These are phyloP conservation scores for Brachypteracias leptosomus DNA, from an alignment of 2,113 vertebrate genomes.

Conservation along the genomic window DNA sequence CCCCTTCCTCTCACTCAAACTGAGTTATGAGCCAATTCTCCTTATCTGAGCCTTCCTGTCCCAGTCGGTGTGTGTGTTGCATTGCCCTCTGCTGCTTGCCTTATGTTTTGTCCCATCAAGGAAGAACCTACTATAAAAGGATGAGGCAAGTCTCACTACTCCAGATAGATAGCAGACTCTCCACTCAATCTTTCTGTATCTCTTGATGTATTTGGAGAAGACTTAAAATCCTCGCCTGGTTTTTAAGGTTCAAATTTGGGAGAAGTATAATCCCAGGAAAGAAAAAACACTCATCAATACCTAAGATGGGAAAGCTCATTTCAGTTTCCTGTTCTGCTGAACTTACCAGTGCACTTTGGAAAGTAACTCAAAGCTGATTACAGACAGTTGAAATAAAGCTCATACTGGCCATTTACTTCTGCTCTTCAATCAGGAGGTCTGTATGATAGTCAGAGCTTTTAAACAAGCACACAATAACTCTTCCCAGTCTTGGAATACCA, in stretches of 20 bases:
- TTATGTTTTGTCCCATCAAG: not conserved
- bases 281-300: not conserved
- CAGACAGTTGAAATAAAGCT: not conserved
- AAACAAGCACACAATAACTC: not conserved
- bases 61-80: not conserved
- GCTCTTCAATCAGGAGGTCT: not conserved
- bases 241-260: not conserved
- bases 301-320: not conserved
- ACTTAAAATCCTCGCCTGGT: not conserved
- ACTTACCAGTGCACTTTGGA: not conserved
- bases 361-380: not conserved
- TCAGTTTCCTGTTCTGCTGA: not conserved
- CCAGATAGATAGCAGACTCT: not conserved
- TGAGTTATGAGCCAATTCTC: not conserved
- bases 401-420: not conserved
- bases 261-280: not conserved
- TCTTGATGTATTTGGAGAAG: not conserved
- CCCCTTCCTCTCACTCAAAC: not conserved
- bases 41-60: not conserved
- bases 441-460: not conserved
- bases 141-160: not conserved
- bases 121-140: not conserved
- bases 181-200: not conserved
- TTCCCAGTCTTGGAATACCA: rapidly evolving
- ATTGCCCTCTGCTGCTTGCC: not conserved